Evolutionary conservation across 1,140 invertebrate species (phyloP).

Genomic region (Nomia melanderi): DNA sequence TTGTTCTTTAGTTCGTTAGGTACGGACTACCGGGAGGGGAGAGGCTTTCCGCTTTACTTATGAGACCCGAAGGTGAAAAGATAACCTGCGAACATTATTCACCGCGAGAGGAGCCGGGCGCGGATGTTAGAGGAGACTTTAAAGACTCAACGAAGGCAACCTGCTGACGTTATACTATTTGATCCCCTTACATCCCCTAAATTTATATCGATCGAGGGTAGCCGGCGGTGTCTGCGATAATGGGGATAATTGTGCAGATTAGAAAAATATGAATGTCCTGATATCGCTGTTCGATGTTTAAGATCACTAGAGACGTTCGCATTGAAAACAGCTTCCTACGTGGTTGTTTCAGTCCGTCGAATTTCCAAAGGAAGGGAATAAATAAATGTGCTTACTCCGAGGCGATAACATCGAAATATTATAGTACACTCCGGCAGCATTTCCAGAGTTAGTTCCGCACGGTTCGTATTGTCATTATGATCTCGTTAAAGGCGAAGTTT

Average conservation of each 20-base stretch:
- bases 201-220: not conserved
- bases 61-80: constrained; percentile 76
- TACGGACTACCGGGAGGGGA: constrained; percentile 38
- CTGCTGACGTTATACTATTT: constrained; percentile 26
- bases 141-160: not conserved
- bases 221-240: not conserved
- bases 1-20: constrained; percentile 79
- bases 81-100: constrained; percentile 78
- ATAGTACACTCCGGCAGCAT: not conserved
- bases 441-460: constrained; percentile 5
- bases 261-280: too few species aligned
- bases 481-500: constrained; percentile 73
- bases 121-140: constrained; percentile 1
- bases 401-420: not conserved
- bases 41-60: constrained; percentile 70
- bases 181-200: not conserved
- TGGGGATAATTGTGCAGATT: too few species aligned
- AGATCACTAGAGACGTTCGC: too few species aligned
- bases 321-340: too few species aligned
- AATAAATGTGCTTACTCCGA: not conserved
- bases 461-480: constrained; percentile 58
- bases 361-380: too few species aligned
- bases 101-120: constrained; percentile 52
- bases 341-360: too few species aligned
- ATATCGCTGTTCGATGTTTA: too few species aligned